phyloP scores from a whole-genome alignment of 1,140 invertebrate genomes.

The Nixonia krombeini region DNA sequence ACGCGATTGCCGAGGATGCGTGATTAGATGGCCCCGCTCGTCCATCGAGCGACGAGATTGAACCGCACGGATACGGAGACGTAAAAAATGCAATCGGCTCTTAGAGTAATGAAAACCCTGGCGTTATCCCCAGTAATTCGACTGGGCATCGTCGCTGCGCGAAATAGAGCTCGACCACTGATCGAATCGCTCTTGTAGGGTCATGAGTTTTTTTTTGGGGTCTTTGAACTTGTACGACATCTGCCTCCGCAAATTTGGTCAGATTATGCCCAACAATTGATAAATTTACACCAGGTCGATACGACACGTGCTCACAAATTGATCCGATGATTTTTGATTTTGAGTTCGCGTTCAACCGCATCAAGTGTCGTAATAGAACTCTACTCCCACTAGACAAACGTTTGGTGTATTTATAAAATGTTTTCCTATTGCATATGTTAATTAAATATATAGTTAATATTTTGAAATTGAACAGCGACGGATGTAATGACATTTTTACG shows the following conservation, averaged over 20 bases:
- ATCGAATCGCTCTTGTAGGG: conserved; percentile 41
- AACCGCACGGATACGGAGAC: conserved; percentile 52
- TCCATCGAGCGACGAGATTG: conserved; percentile 45
- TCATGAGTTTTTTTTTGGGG: conserved; percentile 35
- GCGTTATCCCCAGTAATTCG: conserved; percentile 59
- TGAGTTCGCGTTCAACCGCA: too few relatives aligned
- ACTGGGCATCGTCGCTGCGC: conserved; percentile 30
- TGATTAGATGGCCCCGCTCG: conserved; percentile 62
- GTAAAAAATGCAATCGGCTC: conserved; percentile 73
- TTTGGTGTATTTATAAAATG: too few relatives aligned
- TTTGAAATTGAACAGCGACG: too few relatives aligned
- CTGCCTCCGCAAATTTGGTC: conserved; percentile 22
- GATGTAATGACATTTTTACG: too few relatives aligned
- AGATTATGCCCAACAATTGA: too few relatives aligned
- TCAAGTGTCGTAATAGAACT: too few relatives aligned
- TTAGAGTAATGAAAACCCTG: conserved; percentile 70
- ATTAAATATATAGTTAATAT: too few relatives aligned
- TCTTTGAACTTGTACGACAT: conserved; percentile 47
- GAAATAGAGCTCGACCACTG: conserved; percentile 20
- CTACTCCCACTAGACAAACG: too few relatives aligned
- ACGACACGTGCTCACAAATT: too few relatives aligned
- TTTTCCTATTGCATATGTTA: too few relatives aligned
- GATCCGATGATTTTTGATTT: too few relatives aligned
- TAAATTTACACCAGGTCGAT: too few relatives aligned
- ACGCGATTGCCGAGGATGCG: conserved; percentile 61